Conservation (phyloP, 2,113 vertebrate genomes). For the Crotalus horridus region DNA sequence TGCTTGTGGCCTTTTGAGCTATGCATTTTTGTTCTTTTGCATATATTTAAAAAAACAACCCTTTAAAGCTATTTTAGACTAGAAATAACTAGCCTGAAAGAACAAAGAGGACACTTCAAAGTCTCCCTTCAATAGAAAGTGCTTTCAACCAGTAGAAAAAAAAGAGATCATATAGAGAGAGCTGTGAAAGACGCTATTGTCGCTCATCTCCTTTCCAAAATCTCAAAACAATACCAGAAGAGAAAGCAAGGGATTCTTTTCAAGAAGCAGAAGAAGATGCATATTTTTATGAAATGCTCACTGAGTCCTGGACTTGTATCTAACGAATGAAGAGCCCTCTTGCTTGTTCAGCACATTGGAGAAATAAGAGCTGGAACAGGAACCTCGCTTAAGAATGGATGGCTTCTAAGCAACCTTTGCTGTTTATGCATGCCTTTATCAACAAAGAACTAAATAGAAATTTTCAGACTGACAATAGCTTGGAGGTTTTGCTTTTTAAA, state of each 20-base stretch:
- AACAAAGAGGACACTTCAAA: slow-evolving; percentile 76
- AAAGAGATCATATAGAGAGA: slow-evolving; percentile 50
- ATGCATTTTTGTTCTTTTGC: slow-evolving; percentile 42
- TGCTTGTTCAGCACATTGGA: slow-evolving; percentile 49
- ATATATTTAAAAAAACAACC: slow-evolving; percentile 31
- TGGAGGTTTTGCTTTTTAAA: background rate
- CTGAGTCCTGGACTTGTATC: slow-evolving; percentile 46
- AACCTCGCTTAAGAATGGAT: background rate
- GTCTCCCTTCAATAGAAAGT: slow-evolving; percentile 66
- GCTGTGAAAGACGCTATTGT: slow-evolving; percentile 73
- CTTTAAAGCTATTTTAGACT: slow-evolving; percentile 44
- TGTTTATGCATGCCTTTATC: slow-evolving; percentile 22
- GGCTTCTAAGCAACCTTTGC: background rate
- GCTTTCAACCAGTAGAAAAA: slow-evolving; percentile 49
- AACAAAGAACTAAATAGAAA: slow-evolving; percentile 24
- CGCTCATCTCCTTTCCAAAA: slow-evolving; percentile 48
- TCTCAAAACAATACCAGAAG: slow-evolving; percentile 53
- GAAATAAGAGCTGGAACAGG: slow-evolving; percentile 29
- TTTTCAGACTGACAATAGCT: background rate
- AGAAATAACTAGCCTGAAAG: slow-evolving; percentile 58
- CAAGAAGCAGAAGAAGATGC: slow-evolving; percentile 47
- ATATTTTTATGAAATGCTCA: slow-evolving; percentile 55
- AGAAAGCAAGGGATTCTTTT: slow-evolving; percentile 52
- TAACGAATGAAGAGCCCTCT: slow-evolving; percentile 24
- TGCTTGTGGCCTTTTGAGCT: slow-evolving; percentile 42